These are phyloP conservation scores for Pantherophis guttatus DNA, from an alignment of 2,113 vertebrate genomes.

Conservation along the genomic window DNA sequence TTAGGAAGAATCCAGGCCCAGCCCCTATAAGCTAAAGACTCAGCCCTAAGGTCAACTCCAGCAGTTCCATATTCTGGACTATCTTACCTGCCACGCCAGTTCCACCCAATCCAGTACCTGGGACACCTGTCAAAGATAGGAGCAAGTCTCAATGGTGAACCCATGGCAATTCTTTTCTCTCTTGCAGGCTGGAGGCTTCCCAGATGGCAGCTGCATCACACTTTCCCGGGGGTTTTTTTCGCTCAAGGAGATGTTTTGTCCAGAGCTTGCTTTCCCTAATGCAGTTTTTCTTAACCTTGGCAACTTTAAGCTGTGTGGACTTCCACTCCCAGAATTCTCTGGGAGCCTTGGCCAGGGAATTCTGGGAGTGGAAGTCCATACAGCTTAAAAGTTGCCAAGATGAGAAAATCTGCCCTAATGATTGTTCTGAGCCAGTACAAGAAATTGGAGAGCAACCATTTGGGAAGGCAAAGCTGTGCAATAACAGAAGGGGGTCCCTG, in stretches of 20 bases:
- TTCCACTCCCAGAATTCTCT: neutral
- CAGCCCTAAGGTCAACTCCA: neutral
- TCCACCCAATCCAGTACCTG: constrained; percentile 17
- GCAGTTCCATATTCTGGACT: neutral
- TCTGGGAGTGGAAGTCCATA: neutral
- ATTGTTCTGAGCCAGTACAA: neutral
- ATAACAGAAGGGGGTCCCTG: neutral
- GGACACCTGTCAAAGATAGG: constrained; percentile 1
- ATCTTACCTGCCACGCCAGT: neutral
- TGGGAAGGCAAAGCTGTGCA: neutral
- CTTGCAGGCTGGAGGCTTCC: neutral
- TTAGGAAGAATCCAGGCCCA: neutral
- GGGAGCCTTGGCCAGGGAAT: neutral
- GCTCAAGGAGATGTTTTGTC: neutral
- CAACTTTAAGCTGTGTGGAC: neutral
- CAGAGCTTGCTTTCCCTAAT: neutral
- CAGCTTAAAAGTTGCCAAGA: neutral
- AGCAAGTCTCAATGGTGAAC: neutral
- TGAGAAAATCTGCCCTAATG: neutral
- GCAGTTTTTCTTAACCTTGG: neutral
- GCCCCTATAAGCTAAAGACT: neutral
- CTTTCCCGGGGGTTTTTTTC: neutral
- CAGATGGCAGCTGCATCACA: neutral
- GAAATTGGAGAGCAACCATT: neutral
- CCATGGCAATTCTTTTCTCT: neutral